A percentile compares a stretch with the other conserved stretches of the same genome.
phyloP scores from a whole-genome alignment of 2,113 vertebrate species.

The Lathamus discolor region DNA sequence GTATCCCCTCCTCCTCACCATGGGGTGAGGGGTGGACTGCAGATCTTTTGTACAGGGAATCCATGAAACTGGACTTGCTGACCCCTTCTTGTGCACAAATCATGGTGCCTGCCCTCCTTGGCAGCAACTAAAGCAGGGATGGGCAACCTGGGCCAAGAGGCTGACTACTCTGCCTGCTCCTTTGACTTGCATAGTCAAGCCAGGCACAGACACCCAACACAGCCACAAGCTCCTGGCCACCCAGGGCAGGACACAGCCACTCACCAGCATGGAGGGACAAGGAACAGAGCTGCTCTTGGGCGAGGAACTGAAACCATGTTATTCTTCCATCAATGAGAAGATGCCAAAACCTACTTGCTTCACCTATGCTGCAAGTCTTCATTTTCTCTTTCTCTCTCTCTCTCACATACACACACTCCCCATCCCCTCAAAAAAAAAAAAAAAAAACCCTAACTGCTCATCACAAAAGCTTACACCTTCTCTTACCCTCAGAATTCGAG shows the following conservation, averaged over 20 bases:
- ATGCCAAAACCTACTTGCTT: neutral
- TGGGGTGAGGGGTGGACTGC: accelerated
- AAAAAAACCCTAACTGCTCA: neutral
- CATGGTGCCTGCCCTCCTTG: neutral
- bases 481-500: neutral
- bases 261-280: accelerated
- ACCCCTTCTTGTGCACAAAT: neutral
- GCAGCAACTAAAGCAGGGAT: neutral
- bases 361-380: neutral
- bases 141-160: neutral
- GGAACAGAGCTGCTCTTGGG: neutral
- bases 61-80: neutral
- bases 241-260: neutral
- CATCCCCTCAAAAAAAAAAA: neutral
- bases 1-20: neutral
- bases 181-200: neutral
- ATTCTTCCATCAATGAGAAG: neutral
- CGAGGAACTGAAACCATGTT: neutral
- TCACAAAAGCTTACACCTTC: neutral
- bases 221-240: neutral
- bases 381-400: neutral
- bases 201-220: neutral
- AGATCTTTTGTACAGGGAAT: neutral
- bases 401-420: too few species aligned
- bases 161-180: neutral